Evolutionary conservation across 1,140 invertebrate genomes (phyloP), one percentile per base, ranked within the genome.

Genomic region (Papilio machaon): DNA sequence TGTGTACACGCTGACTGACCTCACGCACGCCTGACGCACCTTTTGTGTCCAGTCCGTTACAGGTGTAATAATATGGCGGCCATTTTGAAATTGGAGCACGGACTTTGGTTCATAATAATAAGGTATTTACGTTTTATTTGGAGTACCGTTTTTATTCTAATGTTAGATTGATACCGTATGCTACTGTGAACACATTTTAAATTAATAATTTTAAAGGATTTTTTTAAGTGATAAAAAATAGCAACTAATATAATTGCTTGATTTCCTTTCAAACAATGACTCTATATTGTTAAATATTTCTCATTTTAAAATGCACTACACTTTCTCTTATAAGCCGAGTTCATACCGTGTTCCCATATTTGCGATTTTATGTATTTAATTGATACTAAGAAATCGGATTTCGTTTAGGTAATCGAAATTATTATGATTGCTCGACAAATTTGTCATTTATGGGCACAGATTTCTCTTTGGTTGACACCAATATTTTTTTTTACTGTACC

Each of bases 1-100:
- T 70, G 64, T 70, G 11, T 11, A 15, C 19, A 67, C 30, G 30
- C 30, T 70, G 64, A 67, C 11, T 67, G 64, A 30, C 23, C 13
- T 70, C 30, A 70, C 64, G 64, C 64, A 70, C 23, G 64, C 30
- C 64, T 35, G 64, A 70, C 64, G 64, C 64, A 70, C 30, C 64
- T 70, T 70, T 70, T 70, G 64, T 70, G 64, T 70, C 30, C 23
- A 70, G 64, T 70, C 64, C 64, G 64, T 70, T 70, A 70, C 64
- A 70, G 64, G 64, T 70, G 64, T 15, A 15, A 67, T 67, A 67
- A 70, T 70, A 70, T 17, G 64, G 64, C 64, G 30, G 64, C 64
- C 64, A 35, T 70, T 70, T 70, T 70, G 64, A 70, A 70, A 70
- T 70, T 38, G 11, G 30, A 35, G 6, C 64, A 35, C 30, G 9